phyloP scores from a whole-genome alignment of 92 coral and sea anemone genomes.

The Parazoanthus atlanticus region DNA sequence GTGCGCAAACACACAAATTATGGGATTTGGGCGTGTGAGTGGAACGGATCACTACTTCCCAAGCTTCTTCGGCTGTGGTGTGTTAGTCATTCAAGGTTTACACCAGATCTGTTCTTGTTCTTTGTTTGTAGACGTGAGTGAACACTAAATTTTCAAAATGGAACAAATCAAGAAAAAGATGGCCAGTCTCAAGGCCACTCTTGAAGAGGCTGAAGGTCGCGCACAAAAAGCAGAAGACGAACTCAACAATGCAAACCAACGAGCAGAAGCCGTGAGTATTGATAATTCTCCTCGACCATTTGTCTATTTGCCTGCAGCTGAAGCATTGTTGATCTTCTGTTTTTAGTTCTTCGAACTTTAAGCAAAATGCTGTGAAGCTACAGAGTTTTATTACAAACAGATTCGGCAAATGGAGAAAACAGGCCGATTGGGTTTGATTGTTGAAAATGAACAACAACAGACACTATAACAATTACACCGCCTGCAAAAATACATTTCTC shows the following conservation, averaged over 20 bases:
- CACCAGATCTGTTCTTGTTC: conserved; percentile 50
- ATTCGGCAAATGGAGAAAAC: conserved; percentile 22
- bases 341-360: background rate
- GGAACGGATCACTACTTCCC: conserved; percentile 44
- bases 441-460: conserved; percentile 37
- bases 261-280: conserved; percentile 72
- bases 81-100: conserved; percentile 24
- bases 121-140: conserved; percentile 56
- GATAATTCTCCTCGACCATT: background rate
- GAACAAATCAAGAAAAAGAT: conserved; percentile 98
- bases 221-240: conserved; percentile 88
- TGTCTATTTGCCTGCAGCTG: background rate
- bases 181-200: conserved; percentile 78
- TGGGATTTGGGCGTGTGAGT: conserved; percentile 70
- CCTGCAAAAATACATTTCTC: background rate
- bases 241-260: conserved; percentile 73
- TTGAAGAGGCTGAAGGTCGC: conserved; percentile 79
- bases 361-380: conserved; percentile 4
- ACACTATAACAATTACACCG: too few species aligned
- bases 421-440: conserved; percentile 6
- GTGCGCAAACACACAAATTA: conserved; percentile 41
- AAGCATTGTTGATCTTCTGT: background rate
- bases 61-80: conserved; percentile 28
- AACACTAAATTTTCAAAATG: conserved; percentile 80
- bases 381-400: conserved; percentile 7